phyloP scores from a whole-genome alignment of 1,140 invertebrate species.

The Teleogryllus occipitalis region DNA sequence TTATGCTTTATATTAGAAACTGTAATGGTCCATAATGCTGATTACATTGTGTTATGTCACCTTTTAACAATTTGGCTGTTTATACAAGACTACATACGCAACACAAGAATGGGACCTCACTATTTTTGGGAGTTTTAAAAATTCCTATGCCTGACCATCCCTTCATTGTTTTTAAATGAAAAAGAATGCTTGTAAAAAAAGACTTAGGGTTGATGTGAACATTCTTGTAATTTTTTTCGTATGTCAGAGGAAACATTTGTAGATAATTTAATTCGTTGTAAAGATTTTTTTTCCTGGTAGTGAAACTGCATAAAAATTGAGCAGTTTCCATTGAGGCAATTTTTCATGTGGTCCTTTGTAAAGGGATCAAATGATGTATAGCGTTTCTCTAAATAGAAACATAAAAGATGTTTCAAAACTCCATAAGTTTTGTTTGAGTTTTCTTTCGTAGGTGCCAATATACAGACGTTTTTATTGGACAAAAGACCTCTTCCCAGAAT shows the following conservation, averaged over 20 bases:
- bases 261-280: conserved; percentile 16
- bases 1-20: not conserved
- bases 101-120: not conserved
- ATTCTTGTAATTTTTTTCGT: conserved; percentile 14
- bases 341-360: conserved; percentile 15
- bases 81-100: not conserved
- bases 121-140: conserved; percentile 2
- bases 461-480: not conserved
- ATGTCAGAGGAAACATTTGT: conserved; percentile 13
- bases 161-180: not conserved
- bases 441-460: not conserved
- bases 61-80: not conserved
- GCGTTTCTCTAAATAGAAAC: conserved; percentile 16
- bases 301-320: not conserved
- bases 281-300: conserved; percentile 14
- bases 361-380: conserved; percentile 18
- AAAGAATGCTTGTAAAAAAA: conserved; percentile 14
- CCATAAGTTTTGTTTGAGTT: not conserved
- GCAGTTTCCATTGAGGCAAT: conserved; percentile 13
- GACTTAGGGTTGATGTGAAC: conserved; percentile 15
- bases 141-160: not conserved
- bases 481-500: not conserved
- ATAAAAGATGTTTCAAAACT: conserved; percentile 17
- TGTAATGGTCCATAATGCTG: not conserved
- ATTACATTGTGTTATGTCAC: not conserved